Evolutionary conservation across 53 echinoderm and acorn worm species (phyloP), one percentile per base, ranked within the genome.

Genomic region (Hippasteria phrygiana): DNA sequence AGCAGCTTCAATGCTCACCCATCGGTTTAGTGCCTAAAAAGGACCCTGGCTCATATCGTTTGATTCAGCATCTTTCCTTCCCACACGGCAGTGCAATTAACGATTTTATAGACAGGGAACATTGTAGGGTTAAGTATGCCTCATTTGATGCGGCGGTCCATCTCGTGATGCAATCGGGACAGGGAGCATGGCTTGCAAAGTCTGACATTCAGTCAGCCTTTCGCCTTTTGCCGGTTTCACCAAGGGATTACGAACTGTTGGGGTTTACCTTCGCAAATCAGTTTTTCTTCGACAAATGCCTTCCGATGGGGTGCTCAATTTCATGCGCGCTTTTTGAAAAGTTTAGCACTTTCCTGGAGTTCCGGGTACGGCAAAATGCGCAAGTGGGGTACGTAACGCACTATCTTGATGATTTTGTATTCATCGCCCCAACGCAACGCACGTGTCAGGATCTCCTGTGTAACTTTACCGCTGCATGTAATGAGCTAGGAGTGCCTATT

Each of bases 391-490:
- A 29, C 1, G 55, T 92, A 5, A 62, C 77, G 16, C 93, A 93
- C 45, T 93, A 90, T 90, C 41, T 90, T 3, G 90, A 93, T 55
- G 88, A 88, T 83, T 88, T 88, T 34, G 3, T 71, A 24, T 87
- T 71, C 34, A n/a, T 72, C 26, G 73, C 20, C 2, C 22, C 73
- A 42, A 41, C 73, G 22, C 39, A 16, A 39, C 18, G 17, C 17
- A 1, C 18, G 11, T 83, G 69, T 67, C n/a, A 1, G 10, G 20
- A 10, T 0, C 36, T 66, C 14, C 22, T 73, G 22, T 2, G 34
- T 14, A 38, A 32, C n/a, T 66, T 88, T 50, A 16, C 1, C 1
- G 5, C 37, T 33, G 38, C 48, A 32, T 78, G 88, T 66, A 1
- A 0, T 2, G 46, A 62, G 26, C 74, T 88, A 22, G 78, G 88